These are phyloP conservation scores for Scaptomyza pallida DNA, from an alignment of 1,140 invertebrate genomes.

Conservation along the genomic window DNA sequence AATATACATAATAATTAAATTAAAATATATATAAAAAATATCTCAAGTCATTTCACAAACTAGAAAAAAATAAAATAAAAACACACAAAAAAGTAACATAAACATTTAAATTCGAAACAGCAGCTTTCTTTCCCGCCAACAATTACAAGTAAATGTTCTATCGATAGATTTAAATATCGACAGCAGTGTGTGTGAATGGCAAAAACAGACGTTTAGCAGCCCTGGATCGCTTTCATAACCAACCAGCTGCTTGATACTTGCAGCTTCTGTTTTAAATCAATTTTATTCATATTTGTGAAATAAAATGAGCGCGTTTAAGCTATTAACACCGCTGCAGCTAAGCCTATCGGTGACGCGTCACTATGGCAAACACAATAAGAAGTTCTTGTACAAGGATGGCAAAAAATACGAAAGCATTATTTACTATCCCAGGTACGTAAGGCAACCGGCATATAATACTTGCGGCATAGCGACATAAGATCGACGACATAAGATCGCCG, in stretches of 20 bases:
- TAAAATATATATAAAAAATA: too few species aligned
- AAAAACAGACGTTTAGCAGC: conserved; percentile 11
- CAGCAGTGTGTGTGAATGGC: not conserved
- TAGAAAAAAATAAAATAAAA: too few species aligned
- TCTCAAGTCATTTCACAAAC: too few species aligned
- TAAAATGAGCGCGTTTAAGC: conserved; percentile 56
- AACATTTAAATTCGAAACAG: not conserved
- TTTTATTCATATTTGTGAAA: conserved; percentile 34
- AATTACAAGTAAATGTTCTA: not conserved
- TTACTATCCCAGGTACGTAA: conserved; percentile 86
- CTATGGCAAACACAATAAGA: conserved; percentile 83
- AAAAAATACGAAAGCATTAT: conserved; percentile 84
- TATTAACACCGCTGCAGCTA: conserved; percentile 51
- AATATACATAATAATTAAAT: too few species aligned
- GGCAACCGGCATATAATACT: too few species aligned
- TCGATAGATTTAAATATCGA: not conserved
- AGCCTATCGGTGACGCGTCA: conserved; percentile 36
- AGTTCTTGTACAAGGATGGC: conserved; percentile 79
- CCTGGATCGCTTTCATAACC: conserved; percentile 63
- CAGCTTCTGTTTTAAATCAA: not conserved
- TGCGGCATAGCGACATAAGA: too few species aligned
- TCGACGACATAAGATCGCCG: too few species aligned
- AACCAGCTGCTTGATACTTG: not conserved
- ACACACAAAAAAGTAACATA: not conserved
- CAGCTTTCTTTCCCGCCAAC: not conserved